These are phyloP conservation scores for Torymus aiolomorphi DNA, from an alignment of 2,888 invertebrate species.

Conservation along the genomic window DNA sequence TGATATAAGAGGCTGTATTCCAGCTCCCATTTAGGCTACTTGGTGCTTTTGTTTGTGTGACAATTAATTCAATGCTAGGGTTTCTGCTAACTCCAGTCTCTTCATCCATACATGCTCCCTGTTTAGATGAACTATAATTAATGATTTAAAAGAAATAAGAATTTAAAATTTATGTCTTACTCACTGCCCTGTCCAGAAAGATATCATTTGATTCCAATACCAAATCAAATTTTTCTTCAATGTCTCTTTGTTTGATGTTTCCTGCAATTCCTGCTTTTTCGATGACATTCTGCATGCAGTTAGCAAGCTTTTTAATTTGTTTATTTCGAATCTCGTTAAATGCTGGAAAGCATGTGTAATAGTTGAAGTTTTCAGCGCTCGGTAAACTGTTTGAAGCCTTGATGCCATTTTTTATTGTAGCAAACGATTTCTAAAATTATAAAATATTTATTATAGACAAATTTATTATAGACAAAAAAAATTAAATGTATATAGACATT, in stretches of 20 bases:
- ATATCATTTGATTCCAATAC: conserved; percentile 89
- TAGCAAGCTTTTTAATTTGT: conserved; percentile 82
- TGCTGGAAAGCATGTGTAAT: conserved; percentile 86
- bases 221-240: conserved; percentile 85
- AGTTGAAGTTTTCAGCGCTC: conserved; percentile 82
- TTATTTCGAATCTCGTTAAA: conserved; percentile 82
- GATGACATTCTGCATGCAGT: conserved; percentile 79
- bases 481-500: too few species aligned
- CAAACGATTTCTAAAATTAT: conserved; percentile 71
- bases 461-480: too few species aligned
- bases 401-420: conserved; percentile 82
- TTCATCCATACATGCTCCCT: conserved; percentile 80
- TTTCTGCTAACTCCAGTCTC: conserved; percentile 80
- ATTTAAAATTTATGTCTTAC: conserved; percentile 63
- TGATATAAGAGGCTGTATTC: conserved; percentile 74
- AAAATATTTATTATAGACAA: not conserved
- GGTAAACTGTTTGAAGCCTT: conserved; percentile 85
- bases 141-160: not conserved
- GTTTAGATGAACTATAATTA: conserved; percentile 48
- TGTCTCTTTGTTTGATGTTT: conserved; percentile 78
- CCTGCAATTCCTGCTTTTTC: conserved; percentile 78
- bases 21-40: conserved; percentile 79
- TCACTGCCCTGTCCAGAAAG: conserved; percentile 87
- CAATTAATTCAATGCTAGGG: conserved; percentile 76
- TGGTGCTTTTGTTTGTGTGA: conserved; percentile 75